phyloP scores from a whole-genome alignment of 2,797 vertebrate species.

The Sciurus carolinensis region DNA sequence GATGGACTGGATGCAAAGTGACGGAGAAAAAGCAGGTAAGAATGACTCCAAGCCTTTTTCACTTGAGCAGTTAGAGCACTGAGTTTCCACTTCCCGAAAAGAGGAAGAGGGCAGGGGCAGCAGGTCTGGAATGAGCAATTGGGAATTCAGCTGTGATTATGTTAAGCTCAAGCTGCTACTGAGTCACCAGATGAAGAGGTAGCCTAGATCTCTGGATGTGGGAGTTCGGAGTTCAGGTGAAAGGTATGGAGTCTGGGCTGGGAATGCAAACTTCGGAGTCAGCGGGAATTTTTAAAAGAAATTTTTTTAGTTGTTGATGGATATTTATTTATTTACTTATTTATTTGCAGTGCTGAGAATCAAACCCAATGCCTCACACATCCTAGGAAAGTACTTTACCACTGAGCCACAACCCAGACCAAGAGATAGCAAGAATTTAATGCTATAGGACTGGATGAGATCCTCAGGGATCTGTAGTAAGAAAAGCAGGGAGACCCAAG shows the following conservation, averaged over 20 bases:
- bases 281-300: not conserved
- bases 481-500: too few species aligned
- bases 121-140: not conserved
- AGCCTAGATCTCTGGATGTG: accelerated
- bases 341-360: too few species aligned
- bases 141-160: not conserved
- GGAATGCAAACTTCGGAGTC: not conserved
- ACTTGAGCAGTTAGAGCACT: not conserved
- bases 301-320: too few species aligned
- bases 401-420: too few species aligned
- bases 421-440: not conserved
- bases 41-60: not conserved
- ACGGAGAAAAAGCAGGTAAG: not conserved
- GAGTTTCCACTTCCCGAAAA: not conserved
- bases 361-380: too few species aligned
- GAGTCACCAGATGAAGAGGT: not conserved
- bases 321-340: too few species aligned
- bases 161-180: not conserved
- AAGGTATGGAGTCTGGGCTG: too few species aligned
- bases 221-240: not conserved
- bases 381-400: too few species aligned
- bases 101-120: not conserved
- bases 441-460: not conserved
- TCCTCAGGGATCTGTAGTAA: not conserved
- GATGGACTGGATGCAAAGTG: accelerated